A percentile compares a stretch with the other conserved stretches of the same genome.
Evolutionary conservation across 2,888 invertebrate species (phyloP).

Genomic region (Eupelmus urozonus): DNA sequence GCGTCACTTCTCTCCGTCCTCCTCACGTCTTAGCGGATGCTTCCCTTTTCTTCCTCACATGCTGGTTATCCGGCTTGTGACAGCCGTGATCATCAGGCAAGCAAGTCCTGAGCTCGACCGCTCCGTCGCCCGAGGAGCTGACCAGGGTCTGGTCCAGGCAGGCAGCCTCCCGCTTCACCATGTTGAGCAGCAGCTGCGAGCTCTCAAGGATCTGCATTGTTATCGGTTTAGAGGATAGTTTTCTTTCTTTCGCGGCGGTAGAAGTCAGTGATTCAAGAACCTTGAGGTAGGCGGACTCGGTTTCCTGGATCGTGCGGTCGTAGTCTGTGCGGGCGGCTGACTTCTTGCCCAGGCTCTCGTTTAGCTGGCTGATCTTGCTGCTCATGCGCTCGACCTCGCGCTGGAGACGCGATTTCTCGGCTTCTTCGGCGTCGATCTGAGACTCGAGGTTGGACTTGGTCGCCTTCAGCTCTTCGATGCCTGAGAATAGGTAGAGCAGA

Average conservation of each 20-base stretch:
- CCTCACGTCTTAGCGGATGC: too few relatives aligned
- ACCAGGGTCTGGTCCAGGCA: conserved; percentile 71
- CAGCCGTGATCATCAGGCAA: neutral
- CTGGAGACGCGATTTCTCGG: conserved; percentile 64
- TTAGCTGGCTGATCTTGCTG: conserved; percentile 63
- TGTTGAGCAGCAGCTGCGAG: conserved; percentile 69
- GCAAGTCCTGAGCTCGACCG: too few relatives aligned
- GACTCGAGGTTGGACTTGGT: conserved; percentile 63
- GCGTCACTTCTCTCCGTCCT: too few relatives aligned
- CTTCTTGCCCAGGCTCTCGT: conserved; percentile 66
- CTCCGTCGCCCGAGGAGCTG: conserved; percentile 73
- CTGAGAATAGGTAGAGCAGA: too few relatives aligned
- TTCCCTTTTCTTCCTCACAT: too few relatives aligned
- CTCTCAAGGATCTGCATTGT: conserved; percentile 71
- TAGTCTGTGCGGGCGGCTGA: conserved; percentile 64
- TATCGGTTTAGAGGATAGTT: too few relatives aligned
- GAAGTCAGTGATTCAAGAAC: conserved; percentile 45
- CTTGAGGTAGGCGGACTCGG: conserved; percentile 67
- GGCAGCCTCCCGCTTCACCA: conserved; percentile 70
- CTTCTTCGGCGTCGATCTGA: conserved; percentile 65
- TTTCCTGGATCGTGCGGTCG: conserved; percentile 67
- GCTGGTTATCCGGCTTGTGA: neutral
- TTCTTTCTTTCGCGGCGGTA: too few relatives aligned
- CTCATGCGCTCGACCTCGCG: conserved; percentile 67
- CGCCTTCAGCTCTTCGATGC: conserved; percentile 66